These are phyloP conservation scores for Pteropus alecto DNA, from an alignment of 2,113 vertebrate species.

Conservation along the genomic window DNA sequence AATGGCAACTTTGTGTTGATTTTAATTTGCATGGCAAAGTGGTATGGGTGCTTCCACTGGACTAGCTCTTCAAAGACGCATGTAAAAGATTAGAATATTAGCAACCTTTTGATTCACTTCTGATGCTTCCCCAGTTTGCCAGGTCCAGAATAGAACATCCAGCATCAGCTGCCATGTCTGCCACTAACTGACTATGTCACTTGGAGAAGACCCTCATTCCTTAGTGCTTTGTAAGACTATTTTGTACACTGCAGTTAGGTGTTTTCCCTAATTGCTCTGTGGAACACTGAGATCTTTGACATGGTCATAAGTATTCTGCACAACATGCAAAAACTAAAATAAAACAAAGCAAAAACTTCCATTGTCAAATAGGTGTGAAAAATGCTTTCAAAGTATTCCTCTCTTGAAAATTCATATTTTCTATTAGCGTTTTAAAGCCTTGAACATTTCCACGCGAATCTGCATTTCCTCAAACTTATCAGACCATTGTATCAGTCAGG, in stretches of 20 bases:
- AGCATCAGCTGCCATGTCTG: not conserved
- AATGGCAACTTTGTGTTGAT: not conserved
- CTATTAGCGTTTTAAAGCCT: conserved; percentile 4
- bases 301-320: not conserved
- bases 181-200: not conserved
- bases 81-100: not conserved
- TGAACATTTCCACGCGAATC: not conserved
- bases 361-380: not conserved
- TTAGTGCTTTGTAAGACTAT: not conserved
- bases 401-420: not conserved
- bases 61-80: not conserved
- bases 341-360: not conserved
- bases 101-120: not conserved
- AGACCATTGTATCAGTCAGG: not conserved
- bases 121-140: not conserved
- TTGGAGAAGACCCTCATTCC: not conserved
- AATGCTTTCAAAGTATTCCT: not conserved
- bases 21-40: not conserved
- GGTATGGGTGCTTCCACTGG: too few relatives aligned
- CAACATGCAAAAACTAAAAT: not conserved
- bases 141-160: too few relatives aligned
- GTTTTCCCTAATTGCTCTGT: not conserved
- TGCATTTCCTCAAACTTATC: not conserved
- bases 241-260: not conserved
- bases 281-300: not conserved